phyloP scores from a whole-genome alignment of 1,140 invertebrate species.

The Drosophila arawakana region DNA sequence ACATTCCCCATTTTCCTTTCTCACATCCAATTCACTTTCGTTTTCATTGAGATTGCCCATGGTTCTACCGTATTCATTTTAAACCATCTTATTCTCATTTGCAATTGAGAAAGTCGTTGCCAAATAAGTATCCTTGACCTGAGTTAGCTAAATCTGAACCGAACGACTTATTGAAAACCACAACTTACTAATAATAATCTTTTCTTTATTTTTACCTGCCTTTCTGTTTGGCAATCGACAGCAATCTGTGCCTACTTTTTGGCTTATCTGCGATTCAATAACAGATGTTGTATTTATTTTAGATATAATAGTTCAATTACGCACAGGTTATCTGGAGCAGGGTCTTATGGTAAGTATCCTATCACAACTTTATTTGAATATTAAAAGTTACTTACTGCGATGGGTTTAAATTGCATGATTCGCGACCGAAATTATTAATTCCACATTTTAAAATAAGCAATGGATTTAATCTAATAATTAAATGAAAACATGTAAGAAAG shows the following conservation, averaged over 20 bases:
- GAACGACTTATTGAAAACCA: constrained; percentile 31
- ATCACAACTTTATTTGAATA: too few relatives aligned
- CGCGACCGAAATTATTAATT: too few relatives aligned
- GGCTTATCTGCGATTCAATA: constrained; percentile 92
- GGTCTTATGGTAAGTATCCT: constrained; percentile 91
- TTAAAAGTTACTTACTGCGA: too few relatives aligned
- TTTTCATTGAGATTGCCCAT: background rate
- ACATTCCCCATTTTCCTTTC: background rate
- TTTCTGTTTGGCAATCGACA: constrained; percentile 76
- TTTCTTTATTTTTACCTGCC: background rate
- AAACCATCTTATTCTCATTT: constrained; percentile 31
- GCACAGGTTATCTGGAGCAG: constrained; percentile 98
- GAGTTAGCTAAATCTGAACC: constrained; percentile 18
- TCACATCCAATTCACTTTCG: constrained; percentile 21
- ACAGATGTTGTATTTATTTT: constrained; percentile 94
- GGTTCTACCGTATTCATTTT: background rate
- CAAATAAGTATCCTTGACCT: constrained; percentile 71
- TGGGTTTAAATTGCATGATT: too few relatives aligned
- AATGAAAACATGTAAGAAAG: too few relatives aligned
- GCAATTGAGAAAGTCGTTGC: constrained; percentile 64
- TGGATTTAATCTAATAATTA: too few relatives aligned
- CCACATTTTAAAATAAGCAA: too few relatives aligned
- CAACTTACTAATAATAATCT: constrained; percentile 24
- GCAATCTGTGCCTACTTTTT: constrained; percentile 88
- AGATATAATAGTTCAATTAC: constrained; percentile 95